phyloP scores from a whole-genome alignment of 1,140 invertebrate species.

The Drosophila azteca region DNA sequence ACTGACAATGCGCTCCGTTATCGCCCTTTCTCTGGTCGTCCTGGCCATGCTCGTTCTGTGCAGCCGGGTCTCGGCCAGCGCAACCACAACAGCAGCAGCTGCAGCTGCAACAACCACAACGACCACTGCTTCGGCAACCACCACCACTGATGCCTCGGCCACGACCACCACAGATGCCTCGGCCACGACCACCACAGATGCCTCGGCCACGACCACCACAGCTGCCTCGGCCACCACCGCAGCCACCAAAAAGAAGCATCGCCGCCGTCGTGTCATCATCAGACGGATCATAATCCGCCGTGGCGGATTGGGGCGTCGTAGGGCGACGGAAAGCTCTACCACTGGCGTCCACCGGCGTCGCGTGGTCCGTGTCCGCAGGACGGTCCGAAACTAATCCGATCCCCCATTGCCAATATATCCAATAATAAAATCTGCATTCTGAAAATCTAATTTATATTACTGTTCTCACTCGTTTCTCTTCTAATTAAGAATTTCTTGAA shows the following conservation, averaged over 20 bases:
- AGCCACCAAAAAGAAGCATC: slow-evolving; percentile 5
- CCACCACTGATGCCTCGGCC: slow-evolving; percentile 5
- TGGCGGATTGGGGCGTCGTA: neutral
- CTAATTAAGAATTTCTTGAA: too few relatives aligned
- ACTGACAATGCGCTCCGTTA: slow-evolving; percentile 10
- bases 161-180: slow-evolving; percentile 19
- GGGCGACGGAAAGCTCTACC: neutral
- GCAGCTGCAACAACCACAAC: neutral
- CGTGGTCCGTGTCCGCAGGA: slow-evolving; percentile 35
- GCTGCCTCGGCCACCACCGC: neutral
- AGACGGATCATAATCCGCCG: slow-evolving; percentile 24
- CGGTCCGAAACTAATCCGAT: neutral
- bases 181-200: neutral
- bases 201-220: slow-evolving; percentile 18
- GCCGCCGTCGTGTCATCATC: slow-evolving; percentile 35
- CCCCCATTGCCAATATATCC: too few relatives aligned
- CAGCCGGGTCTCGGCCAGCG: neutral
- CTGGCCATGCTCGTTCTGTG: slow-evolving; percentile 15
- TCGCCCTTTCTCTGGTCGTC: slow-evolving; percentile 15
- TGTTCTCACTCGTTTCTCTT: too few relatives aligned
- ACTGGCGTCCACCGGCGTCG: neutral
- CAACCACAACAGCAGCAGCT: neutral
- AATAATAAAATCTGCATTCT: too few relatives aligned
- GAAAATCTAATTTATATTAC: too few relatives aligned
- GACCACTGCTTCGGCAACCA: slow-evolving; percentile 17